Evolutionary conservation across 1,140 invertebrate species (phyloP).

Genomic region (Chymomyza costata): DNA sequence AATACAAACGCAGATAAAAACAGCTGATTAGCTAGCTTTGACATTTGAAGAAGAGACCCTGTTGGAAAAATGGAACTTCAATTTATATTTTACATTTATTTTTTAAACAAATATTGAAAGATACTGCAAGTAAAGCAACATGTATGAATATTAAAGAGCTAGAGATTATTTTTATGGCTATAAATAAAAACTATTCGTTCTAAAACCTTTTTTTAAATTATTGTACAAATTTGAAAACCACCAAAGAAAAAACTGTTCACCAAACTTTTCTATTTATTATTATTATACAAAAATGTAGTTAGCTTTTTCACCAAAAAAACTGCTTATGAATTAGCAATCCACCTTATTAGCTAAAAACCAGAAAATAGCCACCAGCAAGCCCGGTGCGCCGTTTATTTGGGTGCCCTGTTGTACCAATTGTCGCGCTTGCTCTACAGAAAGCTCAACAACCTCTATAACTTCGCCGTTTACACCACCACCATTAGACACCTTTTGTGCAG

Average conservation of each 20-base stretch:
- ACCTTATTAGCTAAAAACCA: slow-evolving; percentile 86
- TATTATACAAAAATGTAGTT: too few species aligned
- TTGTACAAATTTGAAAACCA: too few species aligned
- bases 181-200: too few species aligned
- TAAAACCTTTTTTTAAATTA: too few species aligned
- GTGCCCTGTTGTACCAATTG: slow-evolving; percentile 81
- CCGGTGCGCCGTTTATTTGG: slow-evolving; percentile 82
- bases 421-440: slow-evolving; percentile 83
- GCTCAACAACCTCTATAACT: slow-evolving; percentile 94
- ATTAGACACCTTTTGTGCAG: slow-evolving; percentile 78
- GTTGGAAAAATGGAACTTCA: slow-evolving; percentile 17
- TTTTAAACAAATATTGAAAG: too few species aligned
- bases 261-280: too few species aligned
- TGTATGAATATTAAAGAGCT: too few species aligned
- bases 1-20: not conserved
- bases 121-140: too few species aligned
- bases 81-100: not conserved
- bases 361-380: slow-evolving; percentile 86
- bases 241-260: too few species aligned
- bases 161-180: too few species aligned
- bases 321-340: too few species aligned
- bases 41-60: slow-evolving; percentile 10
- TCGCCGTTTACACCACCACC: slow-evolving; percentile 93
- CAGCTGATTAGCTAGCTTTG: slow-evolving; percentile 11
- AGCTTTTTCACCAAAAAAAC: too few species aligned